Base-by-base conservation (phyloP, 2,797 vertebrate genomes). In the Microcaecilia unicolor region DNA sequence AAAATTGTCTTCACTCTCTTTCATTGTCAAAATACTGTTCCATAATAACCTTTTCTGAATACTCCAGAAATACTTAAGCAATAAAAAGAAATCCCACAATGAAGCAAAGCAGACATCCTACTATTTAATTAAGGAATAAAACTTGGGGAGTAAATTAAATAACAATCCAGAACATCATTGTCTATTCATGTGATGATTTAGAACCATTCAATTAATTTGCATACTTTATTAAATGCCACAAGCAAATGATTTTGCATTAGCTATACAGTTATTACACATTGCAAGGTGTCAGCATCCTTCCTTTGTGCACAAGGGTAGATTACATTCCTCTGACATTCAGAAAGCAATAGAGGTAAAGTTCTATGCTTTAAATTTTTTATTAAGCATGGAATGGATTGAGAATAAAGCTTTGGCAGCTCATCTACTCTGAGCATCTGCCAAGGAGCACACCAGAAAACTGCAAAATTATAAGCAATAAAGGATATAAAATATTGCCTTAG, bases 201-300 rank as follows among this genome's bases (percentile, higher is more conserved):
- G 41, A 55, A 59, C 54, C 42, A 23, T 4, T 36, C 63, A 58
- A 61, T 56, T 62, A 46, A 79, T 79, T 64, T 74, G 12, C 72
- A 76, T 74, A 44, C 58, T 70, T 76, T 71, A 77, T 74, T 64
- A 69, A 67, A 55, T 17, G 59, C 74, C 66, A 41, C 34, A 28
- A 76, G 70, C 67, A 64, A 70, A 56, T 31, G 41, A 44, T 51
- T 70, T 65, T 71, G 48, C 47, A 50, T 61, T 55, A 64, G 59
- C 41, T 40, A 37, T 29, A 2, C 36, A 41, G 54, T 41, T 24
- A 28, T 40, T 55, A 17, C 46, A 51, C 55, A 53, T 49, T 59
- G 26, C 37, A 32, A 41, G 55, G 51, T 26, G 1, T 10, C 25
- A 60, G 58, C 34, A 43, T 44, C 41, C 10, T 28, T 43, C 49